A percentile compares a stretch with the other conserved stretches of the same genome.
Conservation (phyloP, 2,113 vertebrate genomes). For the Ctenodactylus gundi region DNA sequence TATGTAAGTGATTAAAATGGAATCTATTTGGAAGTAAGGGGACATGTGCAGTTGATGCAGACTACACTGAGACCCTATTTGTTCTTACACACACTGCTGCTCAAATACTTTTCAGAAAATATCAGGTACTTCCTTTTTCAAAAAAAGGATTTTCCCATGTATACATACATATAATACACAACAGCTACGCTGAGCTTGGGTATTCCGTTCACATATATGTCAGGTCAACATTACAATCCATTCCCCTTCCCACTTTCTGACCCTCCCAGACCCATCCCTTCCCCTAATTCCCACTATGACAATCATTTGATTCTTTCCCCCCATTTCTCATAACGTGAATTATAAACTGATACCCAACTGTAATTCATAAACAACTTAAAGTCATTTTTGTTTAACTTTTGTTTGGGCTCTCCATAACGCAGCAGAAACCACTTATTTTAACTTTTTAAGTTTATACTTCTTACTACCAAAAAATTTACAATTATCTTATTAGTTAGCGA, state of each 20-base stretch:
- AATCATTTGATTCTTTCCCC: no score
- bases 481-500: not conserved
- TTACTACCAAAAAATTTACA: not conserved
- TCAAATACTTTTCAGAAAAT: not conserved
- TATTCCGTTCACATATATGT: no score
- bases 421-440: not conserved
- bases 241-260: no score
- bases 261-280: no score
- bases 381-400: not conserved
- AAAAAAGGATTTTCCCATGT: not conserved
- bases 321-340: not conserved
- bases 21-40: not conserved
- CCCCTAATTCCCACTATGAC: no score
- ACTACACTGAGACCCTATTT: not conserved
- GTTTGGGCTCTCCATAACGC: not conserved
- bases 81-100: not conserved
- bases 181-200: no score
- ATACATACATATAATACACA: no score
- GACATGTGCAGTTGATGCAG: not conserved
- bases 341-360: not conserved
- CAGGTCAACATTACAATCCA: no score
- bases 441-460: not conserved
- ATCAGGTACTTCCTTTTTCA: not conserved
- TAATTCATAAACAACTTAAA: not conserved
- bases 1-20: not conserved